Evolutionary conservation across 2,888 invertebrate species (phyloP).

Genomic region (Nemurella pictetii): DNA sequence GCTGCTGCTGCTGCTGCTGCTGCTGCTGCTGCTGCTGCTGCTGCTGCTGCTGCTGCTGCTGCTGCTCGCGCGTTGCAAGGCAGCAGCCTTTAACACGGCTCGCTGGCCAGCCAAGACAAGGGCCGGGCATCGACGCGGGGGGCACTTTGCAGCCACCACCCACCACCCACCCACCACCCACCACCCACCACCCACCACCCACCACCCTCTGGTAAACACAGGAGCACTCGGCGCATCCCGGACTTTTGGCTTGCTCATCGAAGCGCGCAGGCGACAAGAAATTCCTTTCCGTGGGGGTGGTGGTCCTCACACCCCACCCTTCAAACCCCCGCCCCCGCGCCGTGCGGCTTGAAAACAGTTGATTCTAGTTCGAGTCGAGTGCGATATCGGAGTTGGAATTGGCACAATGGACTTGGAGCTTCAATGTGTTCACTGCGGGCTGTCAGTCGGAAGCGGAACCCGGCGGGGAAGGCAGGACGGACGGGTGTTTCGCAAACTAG

Average conservation of each 20-base stretch:
- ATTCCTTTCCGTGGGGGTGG: constrained; percentile 44
- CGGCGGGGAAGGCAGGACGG: no score
- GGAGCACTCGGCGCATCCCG: constrained; percentile 35
- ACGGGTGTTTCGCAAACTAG: no score
- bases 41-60: no score
- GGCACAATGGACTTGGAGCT: background rate
- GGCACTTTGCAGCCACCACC: background rate
- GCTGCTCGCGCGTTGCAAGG: constrained; percentile 24
- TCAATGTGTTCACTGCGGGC: background rate
- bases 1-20: no score
- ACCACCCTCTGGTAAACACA: constrained; percentile 31
- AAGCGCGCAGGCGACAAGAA: constrained; percentile 45
- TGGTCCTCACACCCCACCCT: constrained; percentile 5
- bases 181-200: background rate
- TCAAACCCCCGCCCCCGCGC: background rate
- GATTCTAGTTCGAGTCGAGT: background rate
- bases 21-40: no score
- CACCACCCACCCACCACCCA: constrained; percentile 9
- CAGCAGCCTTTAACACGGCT: constrained; percentile 33
- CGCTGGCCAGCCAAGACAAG: constrained; percentile 27
- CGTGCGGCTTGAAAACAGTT: background rate
- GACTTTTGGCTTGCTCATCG: constrained; percentile 45
- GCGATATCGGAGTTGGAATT: background rate
- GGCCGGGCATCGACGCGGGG: constrained; percentile 6
- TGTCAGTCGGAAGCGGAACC: no score